phyloP scores from a whole-genome alignment of 1,140 invertebrate species.

The Drosophila eugracilis region DNA sequence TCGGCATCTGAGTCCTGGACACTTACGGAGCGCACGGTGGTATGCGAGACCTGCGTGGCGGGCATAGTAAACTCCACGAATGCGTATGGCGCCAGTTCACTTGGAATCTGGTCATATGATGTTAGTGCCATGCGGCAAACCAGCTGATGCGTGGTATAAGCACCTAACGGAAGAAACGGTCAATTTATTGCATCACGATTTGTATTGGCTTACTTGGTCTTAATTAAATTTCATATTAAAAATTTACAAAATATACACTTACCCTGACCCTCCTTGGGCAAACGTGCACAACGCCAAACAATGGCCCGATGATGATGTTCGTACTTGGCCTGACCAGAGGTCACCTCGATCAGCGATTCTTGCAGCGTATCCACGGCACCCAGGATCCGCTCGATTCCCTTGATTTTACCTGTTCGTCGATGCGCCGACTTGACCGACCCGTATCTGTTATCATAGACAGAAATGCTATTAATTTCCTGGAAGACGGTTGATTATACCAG shows the following conservation, averaged over 20 bases:
- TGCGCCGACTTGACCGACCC: conserved; percentile 99
- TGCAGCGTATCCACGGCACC: conserved; percentile 96
- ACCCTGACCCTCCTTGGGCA: conserved; percentile 99
- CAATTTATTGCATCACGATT: background rate
- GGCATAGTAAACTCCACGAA: conserved; percentile 99
- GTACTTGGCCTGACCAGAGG: conserved; percentile 99
- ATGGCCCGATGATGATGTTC: conserved; percentile 99
- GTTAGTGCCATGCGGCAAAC: conserved; percentile 97
- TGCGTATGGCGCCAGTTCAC: conserved; percentile 94
- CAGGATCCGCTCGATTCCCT: conserved; percentile 97
- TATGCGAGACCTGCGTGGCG: conserved; percentile 98
- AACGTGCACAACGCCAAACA: conserved; percentile 98
- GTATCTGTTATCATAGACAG: conserved; percentile 85
- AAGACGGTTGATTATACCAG: too few species aligned
- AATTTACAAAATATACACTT: too few species aligned
- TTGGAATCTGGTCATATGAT: conserved; percentile 98
- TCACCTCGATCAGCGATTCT: conserved; percentile 98
- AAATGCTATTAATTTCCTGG: background rate
- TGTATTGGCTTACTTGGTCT: too few species aligned
- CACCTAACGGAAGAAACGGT: conserved; percentile 87
- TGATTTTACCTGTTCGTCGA: conserved; percentile 94
- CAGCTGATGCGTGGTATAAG: conserved; percentile 98
- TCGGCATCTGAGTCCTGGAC: conserved; percentile 94
- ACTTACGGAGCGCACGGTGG: conserved; percentile 97
- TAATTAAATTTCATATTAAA: too few species aligned